phyloP scores from a whole-genome alignment of 2,113 vertebrate genomes.

The Pomatostomus ruficeps region DNA sequence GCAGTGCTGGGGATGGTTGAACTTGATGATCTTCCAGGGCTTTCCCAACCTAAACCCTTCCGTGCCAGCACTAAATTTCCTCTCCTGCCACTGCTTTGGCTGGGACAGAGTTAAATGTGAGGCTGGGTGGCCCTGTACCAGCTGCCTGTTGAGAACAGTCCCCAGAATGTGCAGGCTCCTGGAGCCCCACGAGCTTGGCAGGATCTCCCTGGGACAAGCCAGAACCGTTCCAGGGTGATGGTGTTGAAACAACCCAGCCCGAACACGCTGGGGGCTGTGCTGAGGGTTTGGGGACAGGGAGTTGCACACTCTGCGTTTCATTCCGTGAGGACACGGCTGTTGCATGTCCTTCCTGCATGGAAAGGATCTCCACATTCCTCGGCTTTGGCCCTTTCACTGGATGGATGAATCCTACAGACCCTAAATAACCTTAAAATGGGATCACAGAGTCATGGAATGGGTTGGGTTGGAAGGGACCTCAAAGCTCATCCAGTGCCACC shows the following conservation, averaged over 20 bases:
- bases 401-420: not conserved
- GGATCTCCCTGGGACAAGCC: not conserved
- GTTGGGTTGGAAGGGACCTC: not conserved
- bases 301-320: not conserved
- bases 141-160: not conserved
- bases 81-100: not conserved
- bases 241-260: not conserved
- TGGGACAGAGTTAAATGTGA: not conserved
- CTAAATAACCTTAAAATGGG: not conserved
- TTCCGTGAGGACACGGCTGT: fast-evolving
- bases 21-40: fast-evolving
- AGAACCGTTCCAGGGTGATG: not conserved
- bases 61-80: not conserved
- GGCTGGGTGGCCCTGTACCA: not conserved
- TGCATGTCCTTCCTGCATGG: not conserved
- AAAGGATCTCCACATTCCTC: not conserved
- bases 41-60: not conserved
- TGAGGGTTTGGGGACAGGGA: not conserved
- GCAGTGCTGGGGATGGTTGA: not conserved
- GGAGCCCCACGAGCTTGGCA: conserved; percentile 1
- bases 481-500: fast-evolving
- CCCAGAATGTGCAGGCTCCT: not conserved
- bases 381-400: not conserved
- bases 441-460: not conserved
- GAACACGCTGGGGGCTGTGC: not conserved